phyloP scores from a whole-genome alignment of 2,797 vertebrate species.

The Eulemur mongoz region DNA sequence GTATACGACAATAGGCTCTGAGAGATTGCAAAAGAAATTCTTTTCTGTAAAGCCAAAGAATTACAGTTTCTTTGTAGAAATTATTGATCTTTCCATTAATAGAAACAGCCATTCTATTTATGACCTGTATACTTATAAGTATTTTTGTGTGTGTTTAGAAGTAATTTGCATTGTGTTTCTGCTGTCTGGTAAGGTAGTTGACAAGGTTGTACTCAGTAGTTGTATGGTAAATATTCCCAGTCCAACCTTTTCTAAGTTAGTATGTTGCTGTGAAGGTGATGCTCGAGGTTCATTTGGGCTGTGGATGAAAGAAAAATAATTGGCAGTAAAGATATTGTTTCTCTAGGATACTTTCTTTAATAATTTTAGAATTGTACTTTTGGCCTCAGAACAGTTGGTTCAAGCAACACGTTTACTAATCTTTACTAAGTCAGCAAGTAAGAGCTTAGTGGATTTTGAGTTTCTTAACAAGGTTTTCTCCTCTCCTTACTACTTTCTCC shows the following conservation, averaged over 20 bases:
- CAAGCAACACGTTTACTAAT: neutral
- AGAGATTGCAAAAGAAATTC: neutral
- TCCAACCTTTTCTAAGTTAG: constrained; percentile 8
- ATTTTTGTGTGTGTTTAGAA: constrained; percentile 37
- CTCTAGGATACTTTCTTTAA: neutral
- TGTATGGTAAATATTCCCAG: constrained; percentile 23
- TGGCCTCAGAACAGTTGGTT: constrained; percentile 9
- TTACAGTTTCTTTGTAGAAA: constrained; percentile 23
- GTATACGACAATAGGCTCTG: neutral
- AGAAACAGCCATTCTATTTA: constrained; percentile 16
- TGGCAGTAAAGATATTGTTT: constrained; percentile 36
- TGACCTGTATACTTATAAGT: neutral
- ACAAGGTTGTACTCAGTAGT: neutral
- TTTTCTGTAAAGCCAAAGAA: constrained; percentile 31
- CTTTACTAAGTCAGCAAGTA: constrained; percentile 41
- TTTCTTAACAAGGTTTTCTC: constrained; percentile 38
- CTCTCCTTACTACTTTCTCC: neutral
- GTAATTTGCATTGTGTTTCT: constrained; percentile 42
- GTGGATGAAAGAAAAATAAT: constrained; percentile 32
- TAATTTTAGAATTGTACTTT: constrained; percentile 17
- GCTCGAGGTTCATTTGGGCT: neutral
- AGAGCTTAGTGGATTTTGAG: constrained; percentile 50
- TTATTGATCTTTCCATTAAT: neutral
- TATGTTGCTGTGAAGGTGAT: constrained; percentile 32
- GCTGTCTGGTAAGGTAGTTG: neutral